These are phyloP conservation scores for Tethea ocularis DNA, from an alignment of 2,888 invertebrate species.

Conservation along the genomic window DNA sequence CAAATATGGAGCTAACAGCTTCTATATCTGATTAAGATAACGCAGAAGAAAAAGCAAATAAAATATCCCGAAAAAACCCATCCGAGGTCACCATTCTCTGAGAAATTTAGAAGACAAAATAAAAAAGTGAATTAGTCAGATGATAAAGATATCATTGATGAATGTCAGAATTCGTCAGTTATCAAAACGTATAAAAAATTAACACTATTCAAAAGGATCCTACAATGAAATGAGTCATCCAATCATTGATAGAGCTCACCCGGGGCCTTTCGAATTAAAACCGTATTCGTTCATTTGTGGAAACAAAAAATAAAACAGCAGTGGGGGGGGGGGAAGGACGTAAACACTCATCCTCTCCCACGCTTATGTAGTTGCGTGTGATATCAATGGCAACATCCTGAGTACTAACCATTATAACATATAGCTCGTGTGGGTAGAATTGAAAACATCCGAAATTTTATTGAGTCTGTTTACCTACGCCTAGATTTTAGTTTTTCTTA, in stretches of 20 bases:
- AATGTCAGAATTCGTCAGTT: not conserved
- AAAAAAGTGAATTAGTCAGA: not conserved
- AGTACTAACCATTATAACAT: constrained; percentile 23
- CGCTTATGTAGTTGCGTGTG: constrained; percentile 47
- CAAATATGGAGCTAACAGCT: not conserved
- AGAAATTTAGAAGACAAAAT: no score
- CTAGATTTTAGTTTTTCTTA: not conserved
- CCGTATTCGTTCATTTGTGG: constrained; percentile 45
- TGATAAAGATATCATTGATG: not conserved
- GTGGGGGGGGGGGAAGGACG: constrained; percentile 49
- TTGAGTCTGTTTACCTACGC: constrained; percentile 20
- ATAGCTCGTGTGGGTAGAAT: constrained; percentile 41
- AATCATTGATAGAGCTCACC: constrained; percentile 22
- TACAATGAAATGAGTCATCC: constrained; percentile 18
- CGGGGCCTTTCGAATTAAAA: constrained; percentile 29
- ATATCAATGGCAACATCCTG: constrained; percentile 61
- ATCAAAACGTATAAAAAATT: not conserved
- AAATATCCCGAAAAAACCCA: not conserved
- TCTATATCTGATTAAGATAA: not conserved
- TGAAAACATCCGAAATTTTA: constrained; percentile 44
- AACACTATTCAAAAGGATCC: not conserved
- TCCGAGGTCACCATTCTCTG: no score
- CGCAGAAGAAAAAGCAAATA: not conserved
- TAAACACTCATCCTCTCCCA: constrained; percentile 61
- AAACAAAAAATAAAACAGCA: constrained; percentile 43